Percentiles rank a stretch among this genome's conserved stretches.
These are phyloP conservation scores for Gonioctena quinquepunctata DNA, from an alignment of 1,140 invertebrate species.

Conservation along the genomic window DNA sequence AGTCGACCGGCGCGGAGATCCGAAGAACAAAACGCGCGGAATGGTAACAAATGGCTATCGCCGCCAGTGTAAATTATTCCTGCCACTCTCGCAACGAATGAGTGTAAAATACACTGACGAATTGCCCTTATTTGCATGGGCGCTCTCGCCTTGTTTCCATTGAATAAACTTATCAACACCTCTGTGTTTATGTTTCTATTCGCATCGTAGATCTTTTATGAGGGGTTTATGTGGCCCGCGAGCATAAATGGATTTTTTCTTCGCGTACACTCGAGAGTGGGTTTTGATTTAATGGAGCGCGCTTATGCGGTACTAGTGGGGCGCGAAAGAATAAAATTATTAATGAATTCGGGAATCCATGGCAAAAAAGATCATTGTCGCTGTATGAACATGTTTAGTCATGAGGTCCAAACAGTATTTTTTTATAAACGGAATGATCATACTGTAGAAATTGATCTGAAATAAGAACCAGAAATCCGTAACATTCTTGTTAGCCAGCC, in stretches of 20 bases:
- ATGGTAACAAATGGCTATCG: not conserved
- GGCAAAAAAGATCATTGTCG: too few relatives aligned
- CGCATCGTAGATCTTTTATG: constrained; percentile 17
- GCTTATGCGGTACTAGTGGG: too few relatives aligned
- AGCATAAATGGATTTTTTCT: not conserved
- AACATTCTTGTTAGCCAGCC: too few relatives aligned
- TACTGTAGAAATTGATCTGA: too few relatives aligned
- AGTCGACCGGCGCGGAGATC: too few relatives aligned
- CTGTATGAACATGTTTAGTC: too few relatives aligned
- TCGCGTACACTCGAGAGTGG: not conserved
- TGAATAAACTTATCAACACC: constrained; percentile 20
- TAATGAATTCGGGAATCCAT: too few relatives aligned
- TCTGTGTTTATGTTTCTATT: constrained; percentile 18
- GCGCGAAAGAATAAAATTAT: too few relatives aligned
- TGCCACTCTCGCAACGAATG: constrained; percentile 7
- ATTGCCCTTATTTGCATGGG: constrained; percentile 13
- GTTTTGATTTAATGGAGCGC: not conserved
- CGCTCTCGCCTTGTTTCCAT: constrained; percentile 8
- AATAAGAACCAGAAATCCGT: too few relatives aligned
- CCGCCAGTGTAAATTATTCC: constrained; percentile 10
- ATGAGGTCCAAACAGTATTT: too few relatives aligned
- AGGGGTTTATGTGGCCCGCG: not conserved
- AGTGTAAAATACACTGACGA: constrained; percentile 19
- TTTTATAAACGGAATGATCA: too few relatives aligned
- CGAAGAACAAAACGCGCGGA: too few relatives aligned